Evolutionary conservation across 2,113 vertebrate species (phyloP), one percentile per base, ranked within the genome.

Genomic region (Gasterosteus aculeatus): DNA sequence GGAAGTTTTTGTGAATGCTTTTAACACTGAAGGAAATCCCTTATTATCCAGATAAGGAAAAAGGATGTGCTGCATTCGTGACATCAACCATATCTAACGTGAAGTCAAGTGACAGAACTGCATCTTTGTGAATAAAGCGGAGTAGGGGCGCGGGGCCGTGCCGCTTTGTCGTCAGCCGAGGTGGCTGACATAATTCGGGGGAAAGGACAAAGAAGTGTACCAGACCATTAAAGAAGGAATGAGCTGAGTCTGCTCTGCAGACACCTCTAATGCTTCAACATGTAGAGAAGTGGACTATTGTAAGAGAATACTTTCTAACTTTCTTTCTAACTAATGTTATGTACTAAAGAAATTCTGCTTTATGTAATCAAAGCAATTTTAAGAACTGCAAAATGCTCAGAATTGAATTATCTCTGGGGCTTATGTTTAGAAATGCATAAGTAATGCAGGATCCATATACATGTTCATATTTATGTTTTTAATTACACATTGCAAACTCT

Each of bases 1-100:
- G 89, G 84, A 97, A 96, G 85, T 97, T 96, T 91, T 88, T 97
- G 71, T 95, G 96, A 51, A 94, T 97, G 92, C 87, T 97, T 60
- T 91, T 97, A 59, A 96, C 96, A 7, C 74, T 97, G 59, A 97
- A 97, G 95, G 96, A 97, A 90, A 79, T 19, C 9, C 6, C 3
- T 62, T 38, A 56, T n/a, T 33, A 35, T 74, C 6, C 19, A 46
- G 19, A 46, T 38, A 33, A 65, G 46, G 19, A 9, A 22, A 64
- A 22, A 33, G 19, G 1, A 10, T 15, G 22, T 10, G 16, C 16
- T 44, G 46, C 3, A 63, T 11, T 63, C 35, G 12, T 63, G 70
- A 31, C 58, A 53, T 39, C 19, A 57, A 44, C 10, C 5, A 18
- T 35, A 38, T 38, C 19, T 15, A 15, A 31, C n/a, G 26, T 44